Base-by-base conservation (phyloP, 37 sponge, comb jelly and placozoan species). In the Tethya wilhelma region DNA sequence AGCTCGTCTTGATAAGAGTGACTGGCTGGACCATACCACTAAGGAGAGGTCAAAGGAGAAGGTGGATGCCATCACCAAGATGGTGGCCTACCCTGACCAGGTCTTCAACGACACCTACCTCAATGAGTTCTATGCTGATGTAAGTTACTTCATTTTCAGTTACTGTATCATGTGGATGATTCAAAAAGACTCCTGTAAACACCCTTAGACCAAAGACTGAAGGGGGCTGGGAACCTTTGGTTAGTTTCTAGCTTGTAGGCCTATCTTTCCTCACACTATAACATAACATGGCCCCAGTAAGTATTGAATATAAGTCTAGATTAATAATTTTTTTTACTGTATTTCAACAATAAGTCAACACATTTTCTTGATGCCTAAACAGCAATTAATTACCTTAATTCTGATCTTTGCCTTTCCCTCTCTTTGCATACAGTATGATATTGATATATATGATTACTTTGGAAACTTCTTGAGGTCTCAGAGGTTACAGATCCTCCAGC, bases 21-120 rank as follows among this genome's bases (percentile, higher is more conserved):
- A 28, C 19, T 89, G 84, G 85, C 43, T 89, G 59, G 89, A 89
- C 44, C 46, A 49, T 6, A 65, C 57, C 19, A 89, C 90, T 14
- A 84, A 44, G 63, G 31, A 74, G 37, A 20, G 40, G 30, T 89
- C 71, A 55, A 41, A 65, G 41, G 64, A 73, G 38, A 89, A 90
- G 71, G 90, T 84, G 19, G 81, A 80, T 14, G 81, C 80, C 59
- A 86, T 90, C 38, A 81, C 87, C 20, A 63, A 85, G 20, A 75
- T 74, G 83, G 34, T 90, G 23, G 91, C 87, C 25, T 90, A 86
- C 37, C 87, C 91, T 25, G 83, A 85, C 26, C 73, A 72, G 19
- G 71, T 90, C 41, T 20, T 41, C 22, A 59, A 90, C 65, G 73
- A 81, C 73, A 75, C 33, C 14, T 72, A 81, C 41, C 45, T 90